Evolutionary conservation across 2,888 invertebrate genomes (phyloP), one percentile per base, ranked within the genome.

Genomic region (Hetaerina titia): DNA sequence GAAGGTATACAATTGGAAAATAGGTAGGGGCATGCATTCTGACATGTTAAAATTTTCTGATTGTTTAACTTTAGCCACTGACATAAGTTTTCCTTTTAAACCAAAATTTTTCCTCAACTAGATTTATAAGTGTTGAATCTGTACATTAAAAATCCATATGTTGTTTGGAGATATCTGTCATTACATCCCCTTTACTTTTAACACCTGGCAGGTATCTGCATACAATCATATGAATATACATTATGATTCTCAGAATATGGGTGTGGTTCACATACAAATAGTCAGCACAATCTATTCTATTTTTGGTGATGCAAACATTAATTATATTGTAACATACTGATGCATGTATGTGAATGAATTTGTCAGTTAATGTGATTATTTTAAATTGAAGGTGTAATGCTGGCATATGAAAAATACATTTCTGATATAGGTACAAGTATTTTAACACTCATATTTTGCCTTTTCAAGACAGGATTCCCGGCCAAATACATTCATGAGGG

Each of bases 251-350:
- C 89, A 89, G 45, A 19, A 22, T 89, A 89, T 89, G 89, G 89
- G 89, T 58, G 89, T n/a, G 58, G 22, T 89, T 89, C 15, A 89
- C 89, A 88, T 56, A 58, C 57, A 89, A 89, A 19, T 58, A 58
- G 57, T 89, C 89, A 89, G 89, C 58, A 57, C 57, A 89, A 13
- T 58, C 89, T 89, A 89, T 58, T 89, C 89, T 89, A 89, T 89
- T 89, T 89, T 57, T 89, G 89, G 89, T 89, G 89, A 89, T 57
- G 89, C 89, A 89, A 89, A 89, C 89, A 89, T 22, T 22, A 19
- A 89, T 89, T 58, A 89, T 58, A 58, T 89, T 89, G 57, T 57
- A 89, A 89, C 22, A 89, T 56, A 89, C 89, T 58, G 57, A 57
- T n/a, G 58, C n/a, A n/a, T 56, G n/a, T 89, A 7, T 57, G 7